Base-by-base conservation (phyloP, 1,140 invertebrate species). In the Danaus melanippus region DNA sequence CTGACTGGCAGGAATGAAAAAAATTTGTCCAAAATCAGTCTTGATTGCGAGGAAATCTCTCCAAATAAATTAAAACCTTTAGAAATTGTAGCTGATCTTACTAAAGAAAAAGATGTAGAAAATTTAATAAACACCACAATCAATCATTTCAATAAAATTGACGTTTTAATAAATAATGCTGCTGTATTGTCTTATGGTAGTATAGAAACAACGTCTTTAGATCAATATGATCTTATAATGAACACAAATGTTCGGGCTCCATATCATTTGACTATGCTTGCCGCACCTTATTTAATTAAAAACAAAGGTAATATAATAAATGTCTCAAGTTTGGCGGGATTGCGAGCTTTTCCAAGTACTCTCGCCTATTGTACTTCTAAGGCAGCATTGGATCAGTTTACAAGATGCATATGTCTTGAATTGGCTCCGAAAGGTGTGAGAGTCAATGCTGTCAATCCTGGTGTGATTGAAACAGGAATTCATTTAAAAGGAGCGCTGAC, bases 381-480 rank as follows among this genome's bases (percentile, higher is more conserved):
- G 87, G 79, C 92, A 54, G 92, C 93, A n/a, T 60, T 96, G 9
- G 93, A 96, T 82, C 94, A 95, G 69, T 88, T 96, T 43, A 95
- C 94, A 8, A 85, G 90, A 68, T 93, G 91, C 55, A 66, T 87
- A 12, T 89, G 90, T 17, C 86, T 93, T 58, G 92, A 93, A 74
- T 74, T 93, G 11, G 92, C 89, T 9, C 50, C 84, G 0, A 92
- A 93, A 82, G 86, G 90, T 62, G 89, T 95, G 9, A 82, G 93
- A 58, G 93, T 95, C 0, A 95, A 95, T 80, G 86, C 90, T 50
- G 92, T 94, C 0, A 93, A 93, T 79, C 93, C 93, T 48, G 92
- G 92, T 52, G 91, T 92, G 2, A 87, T 92, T 46, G 66, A 89
- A 11, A 95, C 94, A 41, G 90, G 93, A 66, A 70, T 95, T 8